Percentiles rank a stretch among this genome's conserved stretches.
phyloP scores from a whole-genome alignment of 2,888 invertebrate genomes.

The Endotricha flammealis region DNA sequence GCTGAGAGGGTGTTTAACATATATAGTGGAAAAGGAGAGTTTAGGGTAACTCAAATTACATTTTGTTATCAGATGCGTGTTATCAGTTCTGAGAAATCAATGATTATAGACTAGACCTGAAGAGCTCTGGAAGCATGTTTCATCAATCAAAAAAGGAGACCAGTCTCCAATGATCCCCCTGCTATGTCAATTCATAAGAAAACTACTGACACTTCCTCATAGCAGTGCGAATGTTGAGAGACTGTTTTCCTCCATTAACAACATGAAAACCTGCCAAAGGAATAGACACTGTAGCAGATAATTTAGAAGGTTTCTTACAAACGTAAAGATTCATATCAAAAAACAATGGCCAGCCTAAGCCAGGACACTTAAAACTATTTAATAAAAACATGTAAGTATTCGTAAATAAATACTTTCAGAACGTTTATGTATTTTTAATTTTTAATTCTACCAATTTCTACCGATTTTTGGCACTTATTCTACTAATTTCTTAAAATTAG shows the following conservation, averaged over 20 bases:
- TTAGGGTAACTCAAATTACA: too few relatives aligned
- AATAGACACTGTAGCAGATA: constrained; percentile 17
- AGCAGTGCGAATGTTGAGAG: constrained; percentile 21
- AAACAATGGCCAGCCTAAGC: constrained; percentile 16
- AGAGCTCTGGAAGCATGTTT: constrained; percentile 20
- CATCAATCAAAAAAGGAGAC: constrained; percentile 19
- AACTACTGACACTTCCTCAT: constrained; percentile 19
- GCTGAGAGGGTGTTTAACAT: too few relatives aligned
- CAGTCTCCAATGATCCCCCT: constrained; percentile 22
- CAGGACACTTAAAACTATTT: constrained; percentile 16
- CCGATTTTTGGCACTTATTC: too few relatives aligned
- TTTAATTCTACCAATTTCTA: not conserved
- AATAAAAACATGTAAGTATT: constrained; percentile 20
- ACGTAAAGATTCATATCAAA: constrained; percentile 17
- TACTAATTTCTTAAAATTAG: too few relatives aligned
- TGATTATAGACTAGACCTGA: too few relatives aligned
- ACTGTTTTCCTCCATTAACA: constrained; percentile 20
- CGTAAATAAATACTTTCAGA: not conserved
- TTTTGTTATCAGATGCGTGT: too few relatives aligned
- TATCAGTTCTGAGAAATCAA: too few relatives aligned
- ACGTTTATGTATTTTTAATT: not conserved
- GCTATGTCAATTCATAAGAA: constrained; percentile 18
- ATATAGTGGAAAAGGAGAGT: too few relatives aligned
- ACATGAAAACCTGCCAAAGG: constrained; percentile 18
- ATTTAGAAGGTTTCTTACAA: constrained; percentile 14